A percentile compares a stretch with the other conserved stretches of the same genome.
These are phyloP conservation scores for human DNA, from an alignment of 2,113 vertebrate genomes.

Conservation along the genomic window DNA sequence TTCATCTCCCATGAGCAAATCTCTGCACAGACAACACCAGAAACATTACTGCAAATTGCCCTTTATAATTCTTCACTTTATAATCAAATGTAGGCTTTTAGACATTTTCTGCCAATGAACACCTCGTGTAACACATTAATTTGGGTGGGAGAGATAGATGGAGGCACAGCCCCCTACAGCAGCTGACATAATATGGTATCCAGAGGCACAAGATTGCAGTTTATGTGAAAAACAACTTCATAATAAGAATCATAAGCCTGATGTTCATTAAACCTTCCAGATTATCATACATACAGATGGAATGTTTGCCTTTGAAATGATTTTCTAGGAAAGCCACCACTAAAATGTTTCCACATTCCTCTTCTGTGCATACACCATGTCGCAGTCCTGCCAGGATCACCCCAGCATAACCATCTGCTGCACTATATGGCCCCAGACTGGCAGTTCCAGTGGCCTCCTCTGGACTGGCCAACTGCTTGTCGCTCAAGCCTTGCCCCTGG, in stretches of 20 bases:
- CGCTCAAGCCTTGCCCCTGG: not conserved
- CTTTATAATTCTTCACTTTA: not conserved
- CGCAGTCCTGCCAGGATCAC: not conserved
- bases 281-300: not conserved
- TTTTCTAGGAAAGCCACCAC: not conserved
- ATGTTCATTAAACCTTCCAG: not conserved
- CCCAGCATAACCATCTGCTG: rapidly evolving
- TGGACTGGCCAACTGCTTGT: not conserved
- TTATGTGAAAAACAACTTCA: not conserved
- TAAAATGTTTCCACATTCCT: not conserved
- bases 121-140: not conserved
- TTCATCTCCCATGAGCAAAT: slow-evolving; percentile 37
- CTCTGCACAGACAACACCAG: slow-evolving; percentile 16
- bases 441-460: not conserved
- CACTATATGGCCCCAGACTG: rapidly evolving
- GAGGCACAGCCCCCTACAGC: not conserved
- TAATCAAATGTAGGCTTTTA: not conserved
- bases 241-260: not conserved
- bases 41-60: not conserved
- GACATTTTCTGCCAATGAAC: not conserved
- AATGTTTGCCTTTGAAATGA: not conserved
- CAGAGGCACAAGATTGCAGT: not conserved
- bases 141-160: not conserved
- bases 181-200: no score
- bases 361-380: not conserved